phyloP scores from a whole-genome alignment of 2,113 vertebrate species.

The Glaucidium brasilianum region DNA sequence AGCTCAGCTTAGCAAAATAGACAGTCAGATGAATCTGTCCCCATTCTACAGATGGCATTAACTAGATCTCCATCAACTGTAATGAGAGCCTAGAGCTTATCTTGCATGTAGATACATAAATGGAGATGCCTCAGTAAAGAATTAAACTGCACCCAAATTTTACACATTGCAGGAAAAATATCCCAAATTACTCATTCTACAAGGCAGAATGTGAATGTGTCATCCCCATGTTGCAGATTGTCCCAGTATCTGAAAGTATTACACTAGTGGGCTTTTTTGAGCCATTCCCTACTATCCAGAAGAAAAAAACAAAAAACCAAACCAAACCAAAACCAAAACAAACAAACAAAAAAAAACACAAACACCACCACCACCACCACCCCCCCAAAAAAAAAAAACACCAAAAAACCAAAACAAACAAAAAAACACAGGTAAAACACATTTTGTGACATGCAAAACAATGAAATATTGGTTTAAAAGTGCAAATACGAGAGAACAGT shows the following conservation, averaged over 20 bases:
- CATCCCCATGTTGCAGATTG: neutral
- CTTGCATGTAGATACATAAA: neutral
- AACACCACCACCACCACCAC: no score
- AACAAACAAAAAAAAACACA: no score
- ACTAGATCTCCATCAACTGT: neutral
- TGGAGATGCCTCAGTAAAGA: neutral
- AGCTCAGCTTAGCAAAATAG: neutral
- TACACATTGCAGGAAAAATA: neutral
- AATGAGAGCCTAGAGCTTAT: rapidly evolving
- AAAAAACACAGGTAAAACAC: neutral
- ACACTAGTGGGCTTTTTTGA: rapidly evolving
- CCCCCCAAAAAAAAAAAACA: no score
- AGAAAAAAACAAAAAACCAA: no score
- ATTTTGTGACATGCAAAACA: neutral
- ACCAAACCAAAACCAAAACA: no score
- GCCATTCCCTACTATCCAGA: neutral
- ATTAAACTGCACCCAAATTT: neutral
- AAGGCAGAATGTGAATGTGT: neutral
- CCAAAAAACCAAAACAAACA: no score
- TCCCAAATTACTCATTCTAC: neutral
- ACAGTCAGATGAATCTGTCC: neutral
- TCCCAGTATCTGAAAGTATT: neutral
- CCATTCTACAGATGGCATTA: neutral
- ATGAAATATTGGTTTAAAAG: neutral
- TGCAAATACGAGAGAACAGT: neutral